Percentiles rank a stretch among this genome's conserved stretches.
These are phyloP conservation scores for Abramis brama DNA, from an alignment of 2,113 vertebrate genomes.

Conservation along the genomic window DNA sequence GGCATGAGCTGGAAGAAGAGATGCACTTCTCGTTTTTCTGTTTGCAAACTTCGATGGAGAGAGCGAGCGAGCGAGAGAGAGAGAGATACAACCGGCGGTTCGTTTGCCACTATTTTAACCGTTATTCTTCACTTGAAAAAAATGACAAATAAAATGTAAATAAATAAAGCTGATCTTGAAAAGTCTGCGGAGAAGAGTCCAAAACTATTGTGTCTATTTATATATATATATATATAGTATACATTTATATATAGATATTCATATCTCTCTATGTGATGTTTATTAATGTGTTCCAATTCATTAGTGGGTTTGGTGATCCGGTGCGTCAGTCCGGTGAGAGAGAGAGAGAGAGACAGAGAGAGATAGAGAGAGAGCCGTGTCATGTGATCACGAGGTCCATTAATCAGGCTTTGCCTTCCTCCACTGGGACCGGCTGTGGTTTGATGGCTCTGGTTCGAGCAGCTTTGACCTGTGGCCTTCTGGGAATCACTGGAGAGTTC, in stretches of 20 bases:
- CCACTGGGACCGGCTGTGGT: slow-evolving; percentile 88
- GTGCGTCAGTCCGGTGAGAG: slow-evolving; percentile 35
- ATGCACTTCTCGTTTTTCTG: slow-evolving; percentile 38
- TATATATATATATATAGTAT: slow-evolving; percentile 74
- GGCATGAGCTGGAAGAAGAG: slow-evolving; percentile 44
- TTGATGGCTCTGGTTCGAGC: slow-evolving; percentile 91
- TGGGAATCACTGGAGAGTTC: slow-evolving; percentile 79
- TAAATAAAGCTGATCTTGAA: slow-evolving; percentile 78
- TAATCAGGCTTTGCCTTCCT: slow-evolving; percentile 88
- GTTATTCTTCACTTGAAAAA: slow-evolving; percentile 64
- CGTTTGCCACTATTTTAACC: slow-evolving; percentile 56
- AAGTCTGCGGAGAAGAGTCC: slow-evolving; percentile 76
- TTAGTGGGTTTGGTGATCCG: slow-evolving; percentile 62
- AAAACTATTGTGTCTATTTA: slow-evolving; percentile 71
- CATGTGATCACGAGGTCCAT: slow-evolving; percentile 64
- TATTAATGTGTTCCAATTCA: slow-evolving; percentile 70
- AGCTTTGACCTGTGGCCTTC: slow-evolving; percentile 84
- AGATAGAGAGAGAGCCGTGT: slow-evolving; percentile 19
- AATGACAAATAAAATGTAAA: slow-evolving; percentile 73
- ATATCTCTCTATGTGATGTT: slow-evolving; percentile 73
- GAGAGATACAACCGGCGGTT: slow-evolving; percentile 9
- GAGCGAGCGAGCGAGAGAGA: slow-evolving; percentile 50
- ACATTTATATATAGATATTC: slow-evolving; percentile 69
- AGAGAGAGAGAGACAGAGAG: not conserved
- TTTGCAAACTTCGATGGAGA: slow-evolving; percentile 54